phyloP scores from a whole-genome alignment of 2,888 invertebrate genomes.

The Dexiosoma caninum region DNA sequence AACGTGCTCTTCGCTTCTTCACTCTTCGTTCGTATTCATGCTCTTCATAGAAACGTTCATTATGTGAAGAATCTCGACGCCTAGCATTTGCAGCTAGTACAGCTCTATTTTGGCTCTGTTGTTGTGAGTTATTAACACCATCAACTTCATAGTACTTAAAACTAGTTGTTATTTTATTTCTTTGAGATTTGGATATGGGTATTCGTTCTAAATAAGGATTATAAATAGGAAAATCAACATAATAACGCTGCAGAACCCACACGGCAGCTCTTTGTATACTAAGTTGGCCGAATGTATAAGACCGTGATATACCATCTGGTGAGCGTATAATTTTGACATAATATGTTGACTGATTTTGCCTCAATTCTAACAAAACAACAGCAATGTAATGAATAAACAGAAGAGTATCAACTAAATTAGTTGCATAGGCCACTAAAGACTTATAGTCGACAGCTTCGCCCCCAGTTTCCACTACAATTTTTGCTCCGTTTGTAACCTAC shows the following conservation, averaged over 20 bases:
- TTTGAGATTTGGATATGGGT: constrained; percentile 89
- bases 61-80: constrained; percentile 93
- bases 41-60: constrained; percentile 98
- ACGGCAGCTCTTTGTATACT: constrained; percentile 97
- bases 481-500: constrained; percentile 84
- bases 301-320: constrained; percentile 94
- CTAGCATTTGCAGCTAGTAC: constrained; percentile 87
- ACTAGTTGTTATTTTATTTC: constrained; percentile 85
- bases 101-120: constrained; percentile 85
- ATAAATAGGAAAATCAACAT: constrained; percentile 96
- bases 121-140: constrained; percentile 84
- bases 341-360: constrained; percentile 93
- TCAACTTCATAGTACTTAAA: constrained; percentile 99
- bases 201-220: constrained; percentile 96
- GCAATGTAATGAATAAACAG: constrained; percentile 96
- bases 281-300: constrained; percentile 92
- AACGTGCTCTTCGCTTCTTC: constrained; percentile 91
- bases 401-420: constrained; percentile 94
- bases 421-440: constrained; percentile 93
- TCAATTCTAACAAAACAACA: constrained; percentile 93
- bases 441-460: constrained; percentile 91
- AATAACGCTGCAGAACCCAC: constrained; percentile 95
- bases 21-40: constrained; percentile 96
- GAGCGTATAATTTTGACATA: constrained; percentile 94
- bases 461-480: constrained; percentile 85